These are phyloP conservation scores for Tetanocera ferruginea DNA, from an alignment of 2,888 invertebrate genomes.

Conservation along the genomic window DNA sequence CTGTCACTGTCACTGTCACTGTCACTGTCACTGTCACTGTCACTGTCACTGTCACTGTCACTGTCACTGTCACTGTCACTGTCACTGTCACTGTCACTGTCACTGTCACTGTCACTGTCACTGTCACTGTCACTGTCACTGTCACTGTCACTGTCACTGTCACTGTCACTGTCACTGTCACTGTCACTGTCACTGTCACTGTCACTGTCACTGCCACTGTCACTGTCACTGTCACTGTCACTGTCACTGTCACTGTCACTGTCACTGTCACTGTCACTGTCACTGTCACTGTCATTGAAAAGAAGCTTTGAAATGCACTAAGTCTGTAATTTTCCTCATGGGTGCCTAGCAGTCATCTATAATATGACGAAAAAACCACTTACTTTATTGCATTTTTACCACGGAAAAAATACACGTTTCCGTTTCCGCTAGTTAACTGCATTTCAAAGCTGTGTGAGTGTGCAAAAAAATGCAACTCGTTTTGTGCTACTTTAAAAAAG, in stretches of 20 bases:
- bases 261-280: background rate
- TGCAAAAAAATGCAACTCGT: too few relatives aligned
- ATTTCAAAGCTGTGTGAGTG: too few relatives aligned
- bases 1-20: too few relatives aligned
- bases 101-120: too few relatives aligned
- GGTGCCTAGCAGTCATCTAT: too few relatives aligned
- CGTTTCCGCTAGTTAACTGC: background rate
- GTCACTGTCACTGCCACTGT: background rate
- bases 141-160: too few relatives aligned
- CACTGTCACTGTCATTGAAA: conserved; percentile 19
- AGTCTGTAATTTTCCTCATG: too few relatives aligned
- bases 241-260: background rate
- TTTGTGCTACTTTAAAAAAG: too few relatives aligned
- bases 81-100: background rate
- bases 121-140: too few relatives aligned
- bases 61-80: background rate
- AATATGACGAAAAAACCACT: background rate
- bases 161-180: too few relatives aligned
- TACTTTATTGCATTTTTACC: background rate
- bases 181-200: background rate
- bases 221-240: background rate
- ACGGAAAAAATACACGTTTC: background rate
- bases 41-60: background rate
- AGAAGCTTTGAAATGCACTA: too few relatives aligned
- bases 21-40: too few relatives aligned